Conservation (phyloP, 2,888 invertebrate species). For the Polylopha cassiicola region DNA sequence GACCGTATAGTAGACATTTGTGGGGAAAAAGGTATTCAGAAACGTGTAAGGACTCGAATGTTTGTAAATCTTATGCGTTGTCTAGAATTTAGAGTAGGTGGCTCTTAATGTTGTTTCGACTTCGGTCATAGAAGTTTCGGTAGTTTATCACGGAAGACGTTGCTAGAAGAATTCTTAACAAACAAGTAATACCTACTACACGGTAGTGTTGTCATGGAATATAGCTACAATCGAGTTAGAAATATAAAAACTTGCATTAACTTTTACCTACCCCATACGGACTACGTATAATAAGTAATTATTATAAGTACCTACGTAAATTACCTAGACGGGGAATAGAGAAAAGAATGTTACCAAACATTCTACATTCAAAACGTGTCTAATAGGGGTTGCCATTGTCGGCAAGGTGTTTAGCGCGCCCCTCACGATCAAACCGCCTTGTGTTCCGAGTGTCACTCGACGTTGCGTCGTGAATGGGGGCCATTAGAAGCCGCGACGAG, state of each 20-base stretch:
- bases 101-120: too few relatives aligned
- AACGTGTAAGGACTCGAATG: constrained; percentile 2
- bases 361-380: constrained; percentile 10
- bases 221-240: too few relatives aligned
- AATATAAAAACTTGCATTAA: too few relatives aligned
- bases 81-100: not conserved
- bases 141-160: too few relatives aligned
- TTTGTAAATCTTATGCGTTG: constrained; percentile 2
- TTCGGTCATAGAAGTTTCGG: too few relatives aligned
- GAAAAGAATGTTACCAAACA: constrained; percentile 12
- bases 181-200: too few relatives aligned
- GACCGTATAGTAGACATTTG: constrained; percentile 3
- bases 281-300: too few relatives aligned
- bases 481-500: constrained; percentile 15
- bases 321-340: too few relatives aligned
- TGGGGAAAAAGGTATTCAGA: not conserved
- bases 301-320: too few relatives aligned
- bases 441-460: constrained; percentile 20
- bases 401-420: constrained; percentile 19
- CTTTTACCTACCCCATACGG: too few relatives aligned
- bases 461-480: constrained; percentile 15
- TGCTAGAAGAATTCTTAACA: too few relatives aligned
- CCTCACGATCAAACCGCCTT: constrained; percentile 15
- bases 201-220: too few relatives aligned
- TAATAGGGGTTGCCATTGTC: constrained; percentile 20